Evolutionary conservation across 2,113 vertebrate species (phyloP), one percentile per base, ranked within the genome.

Genomic region (Anoura caudifer): DNA sequence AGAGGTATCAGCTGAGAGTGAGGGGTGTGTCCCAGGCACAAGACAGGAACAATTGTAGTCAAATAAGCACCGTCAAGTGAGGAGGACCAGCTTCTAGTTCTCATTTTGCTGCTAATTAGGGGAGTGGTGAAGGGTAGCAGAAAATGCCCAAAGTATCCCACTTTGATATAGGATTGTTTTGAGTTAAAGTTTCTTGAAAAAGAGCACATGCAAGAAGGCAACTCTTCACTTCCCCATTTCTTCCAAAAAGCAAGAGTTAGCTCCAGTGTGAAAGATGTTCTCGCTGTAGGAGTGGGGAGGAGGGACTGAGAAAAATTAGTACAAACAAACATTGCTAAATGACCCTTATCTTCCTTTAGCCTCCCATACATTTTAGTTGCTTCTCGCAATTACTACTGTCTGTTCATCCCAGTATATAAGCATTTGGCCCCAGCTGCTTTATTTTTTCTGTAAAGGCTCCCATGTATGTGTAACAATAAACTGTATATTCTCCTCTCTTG

Each of bases 161-260:
- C n/a, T 72, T 72, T 79, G 88, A 79, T 52, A 4, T 38, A 36
- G 45, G 61, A 72, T 80, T 86, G 38, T 90, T 45, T 50, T 77
- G 19, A 54, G 43, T 38, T 45, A 47, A 33, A 89, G 31, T 17
- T 45, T 43, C 5, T 45, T 45, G 38, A 45, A 83, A 77, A 76
- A 56, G 11, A 83, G 45, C 67, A 50, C 28, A 12, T 36, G 12
- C 36, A 67, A 83, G 56, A 67, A 65, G 31, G 28, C 28, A 6
- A 1, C 38, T 43, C 45, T 59, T 61, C 38, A 61, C 28, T 72
- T 75, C 54, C 31, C 33, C 43, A 61, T 86, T 61, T 90, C 94
- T 72, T 81, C 67, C 65, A 87, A 26, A 73, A 87, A 79, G 33
- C 38, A 43, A 36, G 59, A 47, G 28, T 36, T 28, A n/a, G 52